Evolutionary conservation across 2,888 invertebrate species (phyloP).

Genomic region (Synergus laeviventris): DNA sequence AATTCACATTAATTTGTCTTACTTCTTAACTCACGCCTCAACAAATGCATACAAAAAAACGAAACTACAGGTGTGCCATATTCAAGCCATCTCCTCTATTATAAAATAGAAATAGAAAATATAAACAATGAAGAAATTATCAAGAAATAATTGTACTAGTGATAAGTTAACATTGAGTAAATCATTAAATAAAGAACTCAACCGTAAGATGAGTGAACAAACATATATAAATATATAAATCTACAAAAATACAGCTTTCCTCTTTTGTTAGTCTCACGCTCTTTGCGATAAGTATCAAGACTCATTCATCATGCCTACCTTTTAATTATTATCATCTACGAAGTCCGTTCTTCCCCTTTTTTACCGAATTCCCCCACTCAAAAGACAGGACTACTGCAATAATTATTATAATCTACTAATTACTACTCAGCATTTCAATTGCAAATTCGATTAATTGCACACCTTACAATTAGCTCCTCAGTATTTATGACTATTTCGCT

Average conservation of each 20-base stretch:
- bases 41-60: too few species aligned
- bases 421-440: slow-evolving; percentile 18
- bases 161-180: too few species aligned
- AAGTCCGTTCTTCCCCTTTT: not conserved
- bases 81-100: too few species aligned
- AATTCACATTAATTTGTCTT: too few species aligned
- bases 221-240: not conserved
- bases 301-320: slow-evolving; percentile 9
- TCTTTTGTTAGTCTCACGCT: slow-evolving; percentile 22
- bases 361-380: not conserved
- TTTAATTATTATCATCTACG: slow-evolving; percentile 12
- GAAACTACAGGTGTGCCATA: too few species aligned
- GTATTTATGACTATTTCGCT: not conserved
- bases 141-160: too few species aligned
- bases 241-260: not conserved
- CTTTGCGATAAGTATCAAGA: slow-evolving; percentile 3
- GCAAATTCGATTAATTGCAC: slow-evolving; percentile 10
- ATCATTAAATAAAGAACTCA: slow-evolving; percentile 11
- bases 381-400: slow-evolving; percentile 9
- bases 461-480: not conserved
- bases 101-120: too few species aligned
- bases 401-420: slow-evolving; percentile 36
- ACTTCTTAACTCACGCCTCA: too few species aligned
- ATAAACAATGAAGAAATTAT: too few species aligned
- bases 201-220: not conserved